Percentiles rank a stretch among this genome's conserved stretches.
Evolutionary conservation across 2,113 vertebrate genomes (phyloP).

Genomic region (Anarrhichthys ocellatus): DNA sequence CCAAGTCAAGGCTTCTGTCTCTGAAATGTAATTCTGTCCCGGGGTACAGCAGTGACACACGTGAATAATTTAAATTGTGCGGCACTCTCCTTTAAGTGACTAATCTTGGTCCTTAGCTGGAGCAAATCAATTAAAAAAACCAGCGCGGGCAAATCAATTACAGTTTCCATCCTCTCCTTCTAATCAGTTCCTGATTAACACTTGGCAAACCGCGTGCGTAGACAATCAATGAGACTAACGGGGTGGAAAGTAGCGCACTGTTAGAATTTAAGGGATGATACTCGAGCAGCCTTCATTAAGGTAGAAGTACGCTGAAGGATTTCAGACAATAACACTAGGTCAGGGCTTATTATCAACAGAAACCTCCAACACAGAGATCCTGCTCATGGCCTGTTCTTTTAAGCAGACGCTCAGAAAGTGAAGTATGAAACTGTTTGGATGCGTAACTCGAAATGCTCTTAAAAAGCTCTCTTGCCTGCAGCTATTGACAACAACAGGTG

Average conservation of each 20-base stretch:
- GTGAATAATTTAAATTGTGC: conserved; percentile 60
- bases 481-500: conserved; percentile 40
- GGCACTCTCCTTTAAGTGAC: conserved; percentile 44
- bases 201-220: conserved; percentile 52
- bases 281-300: conserved; percentile 37
- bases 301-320: not conserved
- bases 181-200: conserved; percentile 74
- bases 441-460: not conserved
- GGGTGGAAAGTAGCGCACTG: conserved; percentile 3
- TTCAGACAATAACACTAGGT: conserved; percentile 5
- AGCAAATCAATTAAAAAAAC: conserved; percentile 66
- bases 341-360: not conserved
- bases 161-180: conserved; percentile 51
- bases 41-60: conserved; percentile 34
- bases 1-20: conserved; percentile 26
- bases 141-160: conserved; percentile 64
- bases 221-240: conserved; percentile 59
- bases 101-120: conserved; percentile 45
- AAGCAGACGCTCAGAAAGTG: not conserved
- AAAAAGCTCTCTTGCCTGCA: conserved; percentile 15
- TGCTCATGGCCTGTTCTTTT: not conserved
- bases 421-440: not conserved
- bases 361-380: not conserved
- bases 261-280: conserved; percentile 17
- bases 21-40: conserved; percentile 40